These are phyloP conservation scores for Nothoprocta perdicaria DNA, from an alignment of 2,113 vertebrate species.

Conservation along the genomic window DNA sequence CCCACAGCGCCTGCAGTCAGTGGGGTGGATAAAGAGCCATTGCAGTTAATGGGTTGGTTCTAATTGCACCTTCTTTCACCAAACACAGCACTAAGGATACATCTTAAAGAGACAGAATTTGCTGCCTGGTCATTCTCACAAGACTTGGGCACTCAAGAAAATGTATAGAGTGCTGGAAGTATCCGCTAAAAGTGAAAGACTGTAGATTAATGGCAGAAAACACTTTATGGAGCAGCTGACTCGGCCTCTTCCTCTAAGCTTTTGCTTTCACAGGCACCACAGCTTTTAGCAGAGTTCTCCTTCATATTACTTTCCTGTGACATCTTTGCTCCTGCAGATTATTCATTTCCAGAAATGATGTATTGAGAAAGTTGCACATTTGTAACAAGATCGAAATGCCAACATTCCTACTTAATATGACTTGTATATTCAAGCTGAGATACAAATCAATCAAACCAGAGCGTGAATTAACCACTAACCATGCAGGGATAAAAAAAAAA, in stretches of 20 bases:
- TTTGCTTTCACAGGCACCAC: neutral
- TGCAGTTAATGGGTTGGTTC: slow-evolving; percentile 67
- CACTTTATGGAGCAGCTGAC: neutral
- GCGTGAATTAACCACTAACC: neutral
- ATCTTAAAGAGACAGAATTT: slow-evolving; percentile 43
- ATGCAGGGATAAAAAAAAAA: neutral
- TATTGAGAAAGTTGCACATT: neutral
- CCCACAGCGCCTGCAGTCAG: neutral
- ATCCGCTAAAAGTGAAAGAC: neutral
- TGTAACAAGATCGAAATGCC: neutral
- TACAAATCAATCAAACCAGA: neutral
- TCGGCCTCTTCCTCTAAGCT: neutral
- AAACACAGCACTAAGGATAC: slow-evolving; percentile 26
- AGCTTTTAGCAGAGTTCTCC: neutral
- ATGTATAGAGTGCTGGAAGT: slow-evolving; percentile 1
- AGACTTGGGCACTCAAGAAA: slow-evolving; percentile 5
- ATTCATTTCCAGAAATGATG: neutral
- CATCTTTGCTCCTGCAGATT: neutral
- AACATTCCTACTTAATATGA: neutral
- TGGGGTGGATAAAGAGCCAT: slow-evolving; percentile 40
- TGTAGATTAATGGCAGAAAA: neutral
- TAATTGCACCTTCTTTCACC: slow-evolving; percentile 65
- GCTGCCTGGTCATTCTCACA: slow-evolving; percentile 49
- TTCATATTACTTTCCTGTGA: neutral
- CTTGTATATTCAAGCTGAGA: neutral